These are phyloP conservation scores for Novumbra hubbsi DNA, from an alignment of 2,797 vertebrate species.

Conservation along the genomic window DNA sequence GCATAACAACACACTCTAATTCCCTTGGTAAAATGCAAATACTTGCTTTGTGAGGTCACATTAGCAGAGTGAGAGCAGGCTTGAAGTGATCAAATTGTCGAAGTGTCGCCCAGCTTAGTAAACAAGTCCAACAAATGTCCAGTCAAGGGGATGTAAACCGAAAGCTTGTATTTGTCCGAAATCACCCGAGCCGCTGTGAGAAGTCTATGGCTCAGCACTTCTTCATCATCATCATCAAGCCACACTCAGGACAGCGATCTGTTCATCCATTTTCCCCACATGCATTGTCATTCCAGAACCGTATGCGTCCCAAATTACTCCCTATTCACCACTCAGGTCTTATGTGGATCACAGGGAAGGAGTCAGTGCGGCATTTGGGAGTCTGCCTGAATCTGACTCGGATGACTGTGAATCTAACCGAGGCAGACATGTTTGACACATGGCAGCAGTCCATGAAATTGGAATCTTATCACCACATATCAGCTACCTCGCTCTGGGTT, in stretches of 20 bases:
- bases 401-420: slow-evolving; percentile 23
- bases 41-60: neutral
- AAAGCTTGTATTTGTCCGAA: neutral
- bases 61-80: neutral
- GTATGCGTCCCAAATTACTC: neutral
- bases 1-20: neutral
- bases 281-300: slow-evolving; percentile 9
- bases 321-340: neutral
- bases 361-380: neutral
- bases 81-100: neutral
- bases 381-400: neutral
- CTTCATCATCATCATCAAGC: neutral
- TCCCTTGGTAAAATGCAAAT: neutral
- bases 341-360: neutral
- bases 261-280: neutral
- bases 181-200: neutral
- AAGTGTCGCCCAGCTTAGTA: neutral
- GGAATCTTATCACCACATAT: slow-evolving; percentile 46
- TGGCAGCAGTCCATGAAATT: slow-evolving; percentile 53
- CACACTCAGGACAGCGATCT: neutral
- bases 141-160: neutral
- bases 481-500: slow-evolving; percentile 16
- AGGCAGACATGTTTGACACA: slow-evolving; percentile 40
- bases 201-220: neutral
- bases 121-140: neutral